Conservation (phyloP, 2,113 vertebrate genomes). For the Noctilio leporinus region DNA sequence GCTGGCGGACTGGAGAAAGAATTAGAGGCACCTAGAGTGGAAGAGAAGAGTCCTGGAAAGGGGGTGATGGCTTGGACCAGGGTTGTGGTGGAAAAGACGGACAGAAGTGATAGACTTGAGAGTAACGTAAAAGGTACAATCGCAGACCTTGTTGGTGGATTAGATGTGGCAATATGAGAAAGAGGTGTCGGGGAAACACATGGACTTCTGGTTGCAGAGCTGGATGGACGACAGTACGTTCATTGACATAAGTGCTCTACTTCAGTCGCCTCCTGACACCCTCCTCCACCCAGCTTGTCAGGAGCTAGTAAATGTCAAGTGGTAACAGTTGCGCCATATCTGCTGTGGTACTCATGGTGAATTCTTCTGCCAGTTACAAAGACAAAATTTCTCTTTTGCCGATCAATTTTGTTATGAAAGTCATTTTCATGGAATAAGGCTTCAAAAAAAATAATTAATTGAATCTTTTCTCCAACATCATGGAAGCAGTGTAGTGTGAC, state of each 20-base stretch:
- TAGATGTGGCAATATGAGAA: not conserved
- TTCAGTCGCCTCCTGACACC: not conserved
- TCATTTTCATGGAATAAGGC: not conserved
- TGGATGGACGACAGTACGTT: no score
- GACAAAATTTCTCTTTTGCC: not conserved
- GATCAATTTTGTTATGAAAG: not conserved
- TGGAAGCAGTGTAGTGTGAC: not conserved
- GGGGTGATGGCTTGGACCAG: not conserved
- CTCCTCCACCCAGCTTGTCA: not conserved
- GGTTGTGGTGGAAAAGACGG: not conserved
- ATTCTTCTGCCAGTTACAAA: not conserved
- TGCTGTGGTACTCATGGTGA: not conserved
- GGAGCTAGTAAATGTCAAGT: not conserved
- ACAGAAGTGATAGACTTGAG: not conserved
- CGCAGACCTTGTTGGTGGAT: not conserved
- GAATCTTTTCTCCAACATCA: not conserved
- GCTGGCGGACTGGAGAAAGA: not conserved
- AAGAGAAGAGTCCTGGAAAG: not conserved
- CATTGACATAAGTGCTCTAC: not conserved
- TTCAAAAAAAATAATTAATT: not conserved
- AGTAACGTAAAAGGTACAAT: not conserved
- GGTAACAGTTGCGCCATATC: not conserved
- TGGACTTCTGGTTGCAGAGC: not conserved
- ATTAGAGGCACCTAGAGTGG: not conserved
- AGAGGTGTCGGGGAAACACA: not conserved